phyloP scores from a whole-genome alignment of 2,113 vertebrate species.

The Bagarius yarrelli region DNA sequence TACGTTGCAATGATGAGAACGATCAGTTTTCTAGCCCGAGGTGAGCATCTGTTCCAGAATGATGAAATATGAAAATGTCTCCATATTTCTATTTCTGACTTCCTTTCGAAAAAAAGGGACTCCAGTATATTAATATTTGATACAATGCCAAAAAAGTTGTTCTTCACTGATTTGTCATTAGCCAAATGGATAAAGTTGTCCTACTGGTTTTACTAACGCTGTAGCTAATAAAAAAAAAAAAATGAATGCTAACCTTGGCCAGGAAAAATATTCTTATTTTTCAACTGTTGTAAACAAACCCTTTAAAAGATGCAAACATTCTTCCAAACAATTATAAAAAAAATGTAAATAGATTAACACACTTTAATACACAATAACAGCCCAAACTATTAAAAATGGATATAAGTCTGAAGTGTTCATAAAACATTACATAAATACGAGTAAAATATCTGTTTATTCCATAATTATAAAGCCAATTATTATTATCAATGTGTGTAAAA shows the following conservation, averaged over 20 bases:
- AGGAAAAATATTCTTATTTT: neutral
- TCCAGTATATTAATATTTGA: neutral
- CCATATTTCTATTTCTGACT: neutral
- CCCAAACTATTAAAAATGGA: neutral
- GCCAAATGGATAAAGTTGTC: neutral
- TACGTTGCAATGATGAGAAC: conserved; percentile 41
- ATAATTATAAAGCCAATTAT: neutral
- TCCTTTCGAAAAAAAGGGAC: neutral
- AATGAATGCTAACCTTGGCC: neutral
- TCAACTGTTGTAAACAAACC: neutral
- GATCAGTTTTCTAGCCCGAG: conserved; percentile 41
- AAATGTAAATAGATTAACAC: neutral
- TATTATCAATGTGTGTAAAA: neutral
- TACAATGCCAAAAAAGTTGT: neutral
- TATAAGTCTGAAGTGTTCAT: too few relatives aligned
- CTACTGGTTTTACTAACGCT: neutral
- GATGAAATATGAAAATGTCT: conserved; percentile 4
- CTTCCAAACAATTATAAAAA: neutral
- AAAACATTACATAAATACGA: too few relatives aligned
- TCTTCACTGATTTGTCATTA: neutral
- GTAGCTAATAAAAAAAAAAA: neutral
- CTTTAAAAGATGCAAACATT: neutral
- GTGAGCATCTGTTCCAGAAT: conserved; percentile 46
- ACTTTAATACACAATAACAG: neutral
- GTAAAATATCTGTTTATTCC: neutral